Percentiles rank a stretch among this genome's conserved stretches.
phyloP scores from a whole-genome alignment of 2,113 vertebrate species.

The Crotalus horridus region DNA sequence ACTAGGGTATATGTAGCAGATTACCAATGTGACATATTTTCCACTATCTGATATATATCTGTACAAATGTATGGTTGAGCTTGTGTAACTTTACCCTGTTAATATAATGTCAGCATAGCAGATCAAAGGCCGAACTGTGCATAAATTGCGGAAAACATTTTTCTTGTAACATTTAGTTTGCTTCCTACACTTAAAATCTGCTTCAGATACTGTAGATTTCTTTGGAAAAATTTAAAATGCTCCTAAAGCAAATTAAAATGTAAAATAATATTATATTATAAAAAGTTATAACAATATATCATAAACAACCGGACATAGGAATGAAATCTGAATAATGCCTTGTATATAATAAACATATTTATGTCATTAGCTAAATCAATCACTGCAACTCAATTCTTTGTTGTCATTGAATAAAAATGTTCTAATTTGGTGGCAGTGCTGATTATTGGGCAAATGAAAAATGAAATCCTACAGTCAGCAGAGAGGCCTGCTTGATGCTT shows the following conservation, averaged over 20 bases:
- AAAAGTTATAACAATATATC: not conserved
- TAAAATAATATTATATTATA: not conserved
- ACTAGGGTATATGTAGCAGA: not conserved
- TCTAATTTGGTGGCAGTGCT: conserved; percentile 17
- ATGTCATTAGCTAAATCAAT: conserved; percentile 24
- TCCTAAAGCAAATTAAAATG: not conserved
- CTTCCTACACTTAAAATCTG: not conserved
- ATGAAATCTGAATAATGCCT: conserved; percentile 10
- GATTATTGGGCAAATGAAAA: conserved; percentile 41
- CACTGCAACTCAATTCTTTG: conserved; percentile 34
- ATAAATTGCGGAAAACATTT: not conserved
- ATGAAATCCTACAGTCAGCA: conserved; percentile 37
- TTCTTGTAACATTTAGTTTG: not conserved
- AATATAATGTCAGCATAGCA: not conserved
- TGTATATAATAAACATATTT: not conserved
- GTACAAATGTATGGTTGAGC: not conserved
- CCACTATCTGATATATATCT: not conserved
- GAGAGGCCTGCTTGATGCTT: conserved; percentile 28
- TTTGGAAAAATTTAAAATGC: not conserved
- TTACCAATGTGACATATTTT: not conserved
- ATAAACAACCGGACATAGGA: not conserved
- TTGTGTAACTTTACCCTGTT: not conserved
- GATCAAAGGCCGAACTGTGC: too few species aligned
- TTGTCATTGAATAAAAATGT: conserved; percentile 41
- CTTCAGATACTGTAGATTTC: not conserved